These are phyloP conservation scores for Dipodomys ordii DNA, from an alignment of 2,113 vertebrate genomes.

Conservation along the genomic window DNA sequence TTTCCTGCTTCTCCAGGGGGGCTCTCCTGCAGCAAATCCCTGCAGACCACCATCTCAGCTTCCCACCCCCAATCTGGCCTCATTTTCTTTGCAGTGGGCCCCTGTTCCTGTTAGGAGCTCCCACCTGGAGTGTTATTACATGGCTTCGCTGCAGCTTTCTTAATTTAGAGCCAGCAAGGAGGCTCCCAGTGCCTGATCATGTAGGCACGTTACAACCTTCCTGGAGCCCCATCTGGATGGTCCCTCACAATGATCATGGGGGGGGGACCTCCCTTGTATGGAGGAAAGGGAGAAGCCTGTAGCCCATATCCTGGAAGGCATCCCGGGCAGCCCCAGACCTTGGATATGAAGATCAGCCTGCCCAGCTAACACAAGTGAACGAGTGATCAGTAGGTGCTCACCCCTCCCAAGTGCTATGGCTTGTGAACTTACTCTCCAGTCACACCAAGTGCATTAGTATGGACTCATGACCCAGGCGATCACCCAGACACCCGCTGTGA, in stretches of 20 bases:
- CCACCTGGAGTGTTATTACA: too few relatives aligned
- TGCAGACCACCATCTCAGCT: background rate
- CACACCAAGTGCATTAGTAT: background rate
- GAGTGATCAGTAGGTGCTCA: too few relatives aligned
- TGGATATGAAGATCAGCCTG: background rate
- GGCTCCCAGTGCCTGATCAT: too few relatives aligned
- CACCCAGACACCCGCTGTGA: background rate
- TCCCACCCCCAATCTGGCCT: background rate
- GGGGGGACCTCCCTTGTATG: too few relatives aligned
- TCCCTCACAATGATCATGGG: background rate
- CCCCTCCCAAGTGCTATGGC: background rate
- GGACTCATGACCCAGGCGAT: background rate
- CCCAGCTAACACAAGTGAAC: background rate
- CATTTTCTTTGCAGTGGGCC: background rate
- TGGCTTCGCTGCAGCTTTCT: background rate
- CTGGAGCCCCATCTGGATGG: too few relatives aligned
- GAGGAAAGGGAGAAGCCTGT: too few relatives aligned
- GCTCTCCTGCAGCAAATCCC: conserved; percentile 47
- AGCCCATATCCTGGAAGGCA: background rate
- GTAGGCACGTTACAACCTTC: background rate
- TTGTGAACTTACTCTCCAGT: background rate
- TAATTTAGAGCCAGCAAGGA: background rate
- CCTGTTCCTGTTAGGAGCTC: background rate
- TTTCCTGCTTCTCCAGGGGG: background rate
- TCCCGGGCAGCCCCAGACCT: background rate